Base-by-base conservation (phyloP, 2,113 vertebrate genomes). In the Zeus faber region DNA sequence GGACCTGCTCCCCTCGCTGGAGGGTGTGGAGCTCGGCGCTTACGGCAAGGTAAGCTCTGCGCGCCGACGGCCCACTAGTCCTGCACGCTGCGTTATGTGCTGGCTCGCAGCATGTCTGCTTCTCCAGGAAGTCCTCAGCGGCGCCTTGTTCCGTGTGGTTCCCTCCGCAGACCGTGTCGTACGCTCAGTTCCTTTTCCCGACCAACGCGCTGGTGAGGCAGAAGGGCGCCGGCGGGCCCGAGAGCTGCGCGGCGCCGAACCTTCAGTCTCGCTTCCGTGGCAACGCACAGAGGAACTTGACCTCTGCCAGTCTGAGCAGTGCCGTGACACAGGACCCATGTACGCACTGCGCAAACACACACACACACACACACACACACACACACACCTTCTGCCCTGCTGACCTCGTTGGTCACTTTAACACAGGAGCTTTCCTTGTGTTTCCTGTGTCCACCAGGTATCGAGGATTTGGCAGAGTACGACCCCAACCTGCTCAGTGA, bases 401-500 rank as follows among this genome's bases (percentile, higher is more conserved):
- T 43, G 13, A 29, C 23, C 9, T 47, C 29, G 11, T 46, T n/a
- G 43, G 21, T 21, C 4, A 35, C n/a, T 46, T 24, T 23, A 13
- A 18, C 13, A 48, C 3, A 25, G 45, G 1, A 6, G 16, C 21
- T 13, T 3, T 22, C 7, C 43, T 11, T 14, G 1, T 24, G 11
- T n/a, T 16, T 35, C 16, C 0, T 18, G 2, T 27, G 9, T 44
- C 16, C 39, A 10, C 11, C 77, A 96, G 95, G 85, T 71, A 74
- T 62, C 1, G 97, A 98, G 4, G 89, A 91, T 11, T 25, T 80
- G 0, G 9, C 68, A 1, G 96, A 98, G 40, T 99, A 99, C 14
- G 93, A 99, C 69, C 97, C 97, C 2, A 87, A 97, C 83, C 85
- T 98, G 44, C 90, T 99, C 66, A 97, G 95, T 25, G 95, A 99